Conservation (phyloP, 2,888 invertebrate species). For the Chaetogeoica ovagalla region DNA sequence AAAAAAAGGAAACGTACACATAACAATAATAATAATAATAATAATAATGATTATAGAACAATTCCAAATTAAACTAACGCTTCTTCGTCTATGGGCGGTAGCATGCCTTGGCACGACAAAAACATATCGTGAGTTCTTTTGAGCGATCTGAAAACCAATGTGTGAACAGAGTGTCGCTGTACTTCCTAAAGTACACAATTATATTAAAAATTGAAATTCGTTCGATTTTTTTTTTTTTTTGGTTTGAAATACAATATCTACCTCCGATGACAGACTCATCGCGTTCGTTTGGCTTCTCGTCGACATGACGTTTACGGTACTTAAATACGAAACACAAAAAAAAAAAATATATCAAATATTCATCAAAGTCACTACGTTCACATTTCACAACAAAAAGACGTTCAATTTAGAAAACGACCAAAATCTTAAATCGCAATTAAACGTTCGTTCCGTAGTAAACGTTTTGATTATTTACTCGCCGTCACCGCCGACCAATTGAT, state of each 20-base stretch:
- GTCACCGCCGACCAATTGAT: no score
- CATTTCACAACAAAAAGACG: no score
- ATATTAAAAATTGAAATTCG: not conserved
- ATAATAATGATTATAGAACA: not conserved
- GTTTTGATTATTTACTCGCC: no score
- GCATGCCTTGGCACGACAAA: conserved; percentile 81
- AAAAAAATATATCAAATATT: not conserved
- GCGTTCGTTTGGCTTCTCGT: conserved; percentile 11
- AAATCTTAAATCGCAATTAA: no score
- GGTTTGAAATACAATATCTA: not conserved
- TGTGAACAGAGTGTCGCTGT: conserved; percentile 95
- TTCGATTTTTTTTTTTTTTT: not conserved
- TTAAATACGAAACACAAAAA: not conserved
- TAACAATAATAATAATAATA: not conserved
- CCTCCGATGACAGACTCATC: conserved; percentile 23
- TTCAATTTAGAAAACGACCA: no score
- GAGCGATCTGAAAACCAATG: conserved; percentile 91
- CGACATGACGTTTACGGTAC: not conserved
- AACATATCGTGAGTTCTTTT: conserved; percentile 99
- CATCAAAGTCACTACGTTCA: no score
- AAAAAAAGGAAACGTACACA: conserved; percentile 55
- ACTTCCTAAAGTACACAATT: conserved; percentile 68
- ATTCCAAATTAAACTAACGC: conserved; percentile 67
- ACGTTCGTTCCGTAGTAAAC: no score
- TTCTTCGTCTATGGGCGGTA: conserved; percentile 82